phyloP scores from a whole-genome alignment of 2,888 invertebrate genomes.

The Eupithecia pulchellata region DNA sequence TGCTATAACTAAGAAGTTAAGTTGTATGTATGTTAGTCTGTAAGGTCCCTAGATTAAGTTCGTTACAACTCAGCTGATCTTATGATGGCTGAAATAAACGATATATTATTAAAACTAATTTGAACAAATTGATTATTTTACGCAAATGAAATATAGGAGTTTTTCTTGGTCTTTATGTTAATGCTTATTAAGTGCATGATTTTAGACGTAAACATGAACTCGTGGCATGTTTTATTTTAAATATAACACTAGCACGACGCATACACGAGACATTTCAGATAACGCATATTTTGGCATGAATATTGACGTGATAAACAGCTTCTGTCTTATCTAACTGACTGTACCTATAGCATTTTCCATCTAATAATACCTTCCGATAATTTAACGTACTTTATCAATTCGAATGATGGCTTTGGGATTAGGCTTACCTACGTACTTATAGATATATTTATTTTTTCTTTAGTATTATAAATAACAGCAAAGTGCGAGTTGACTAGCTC shows the following conservation, averaged over 20 bases:
- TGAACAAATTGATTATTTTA: too few species aligned
- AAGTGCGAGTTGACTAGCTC: too few species aligned
- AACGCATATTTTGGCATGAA: slow-evolving; percentile 5
- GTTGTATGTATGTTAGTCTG: too few species aligned
- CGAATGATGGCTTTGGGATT: neutral
- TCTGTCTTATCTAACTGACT: slow-evolving; percentile 1
- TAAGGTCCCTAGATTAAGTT: too few species aligned
- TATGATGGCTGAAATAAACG: too few species aligned
- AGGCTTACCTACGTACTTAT: neutral
- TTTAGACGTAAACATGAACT: neutral
- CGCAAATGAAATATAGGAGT: too few species aligned
- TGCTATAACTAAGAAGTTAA: too few species aligned
- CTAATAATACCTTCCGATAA: neutral
- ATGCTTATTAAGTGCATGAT: neutral
- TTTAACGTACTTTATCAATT: neutral
- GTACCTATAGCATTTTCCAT: neutral
- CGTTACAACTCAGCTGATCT: too few species aligned
- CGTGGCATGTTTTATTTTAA: neutral
- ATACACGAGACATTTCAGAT: slow-evolving; percentile 3
- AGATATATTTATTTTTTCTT: neutral
- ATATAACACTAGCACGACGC: neutral
- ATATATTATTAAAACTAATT: too few species aligned
- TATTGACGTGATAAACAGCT: neutral
- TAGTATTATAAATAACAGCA: too few species aligned
- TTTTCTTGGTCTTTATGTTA: too few species aligned